Evolutionary conservation across 2,888 invertebrate genomes (phyloP).

Genomic region (Ptychoptera contaminata): DNA sequence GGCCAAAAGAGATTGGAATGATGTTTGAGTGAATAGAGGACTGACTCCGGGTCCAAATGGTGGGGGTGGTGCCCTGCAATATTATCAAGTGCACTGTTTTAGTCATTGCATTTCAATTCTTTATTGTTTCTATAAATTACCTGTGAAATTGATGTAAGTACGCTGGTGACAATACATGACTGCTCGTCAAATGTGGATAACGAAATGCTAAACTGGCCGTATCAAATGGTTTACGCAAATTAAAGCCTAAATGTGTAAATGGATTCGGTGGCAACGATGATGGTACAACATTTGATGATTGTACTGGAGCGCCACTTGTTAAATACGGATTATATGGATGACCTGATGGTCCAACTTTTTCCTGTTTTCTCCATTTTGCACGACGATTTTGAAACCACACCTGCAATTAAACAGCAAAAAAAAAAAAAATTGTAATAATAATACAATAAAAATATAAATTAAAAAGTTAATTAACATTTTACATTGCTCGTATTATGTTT

Average conservation of each 20-base stretch:
- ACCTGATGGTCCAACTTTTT: slow-evolving; percentile 79
- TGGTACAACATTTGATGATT: slow-evolving; percentile 45
- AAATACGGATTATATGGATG: slow-evolving; percentile 82
- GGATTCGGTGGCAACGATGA: slow-evolving; percentile 63
- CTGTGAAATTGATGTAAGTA: slow-evolving; percentile 41
- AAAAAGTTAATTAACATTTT: too few species aligned
- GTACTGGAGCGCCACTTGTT: slow-evolving; percentile 45
- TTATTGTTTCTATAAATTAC: slow-evolving; percentile 14
- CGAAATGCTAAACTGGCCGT: slow-evolving; percentile 50
- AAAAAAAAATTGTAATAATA: slow-evolving; percentile 1
- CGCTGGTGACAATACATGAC: slow-evolving; percentile 38
- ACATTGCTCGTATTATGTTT: too few species aligned
- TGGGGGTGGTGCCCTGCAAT: slow-evolving; percentile 42
- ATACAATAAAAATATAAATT: too few species aligned
- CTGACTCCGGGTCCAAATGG: slow-evolving; percentile 47
- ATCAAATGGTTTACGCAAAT: slow-evolving; percentile 58
- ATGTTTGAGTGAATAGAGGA: slow-evolving; percentile 39
- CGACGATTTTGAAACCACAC: slow-evolving; percentile 89
- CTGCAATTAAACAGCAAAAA: slow-evolving; percentile 33
- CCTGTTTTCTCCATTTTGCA: slow-evolving; percentile 87
- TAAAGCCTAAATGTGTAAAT: slow-evolving; percentile 62
- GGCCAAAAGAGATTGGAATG: slow-evolving; percentile 74
- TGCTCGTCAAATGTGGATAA: slow-evolving; percentile 40
- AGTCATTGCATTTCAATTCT: slow-evolving; percentile 12
- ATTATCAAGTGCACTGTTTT: slow-evolving; percentile 24